Evolutionary conservation across 2,113 vertebrate genomes (phyloP), one percentile per base, ranked within the genome.

Genomic region (Scatophagus argus): DNA sequence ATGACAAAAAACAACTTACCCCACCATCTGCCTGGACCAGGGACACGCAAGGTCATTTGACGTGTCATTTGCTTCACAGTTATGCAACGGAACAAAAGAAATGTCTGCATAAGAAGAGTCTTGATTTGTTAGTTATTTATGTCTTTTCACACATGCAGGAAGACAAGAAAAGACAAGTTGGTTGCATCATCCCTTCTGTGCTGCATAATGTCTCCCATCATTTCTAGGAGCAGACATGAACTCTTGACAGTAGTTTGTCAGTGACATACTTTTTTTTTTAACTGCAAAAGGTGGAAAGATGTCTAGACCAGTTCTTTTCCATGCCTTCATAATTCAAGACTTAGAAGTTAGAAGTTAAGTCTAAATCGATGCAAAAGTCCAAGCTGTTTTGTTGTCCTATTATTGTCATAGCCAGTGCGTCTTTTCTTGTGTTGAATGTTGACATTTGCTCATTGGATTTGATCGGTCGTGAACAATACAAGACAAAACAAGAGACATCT

Each of bases 21-120:
- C 86, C 74, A 78, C 90, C 89, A 90, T 92, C 88, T 95, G 91
- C 86, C 83, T 44, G 3, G 34, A 41, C 36, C 41, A 56, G 46
- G 55, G 55, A 86, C 44, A 43, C 46, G 6, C 46, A 63, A 78
- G 66, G 71, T 75, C 52, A 44, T 66, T 52, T 62, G 60, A 81
- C 2, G 21, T 68, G 65, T 71, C 65, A 51, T 73, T 85, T 74
- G 32, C 27, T 69, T 29, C 49, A 34, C 46, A 74, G n/a, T 73
- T 68, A 29, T 44, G 31, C 54, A 83, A 14, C 2, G 7, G 39
- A 13, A 14, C 46, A 41, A 61, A 85, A 64, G 19, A 68, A 25
- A 5, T 4, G 11, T 73, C 23, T 16, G 6, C 31, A 12, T 63
- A 43, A 43, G 43, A 4, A 78, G n/a, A 47, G 11, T 13, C 17